Percentiles rank a stretch among this genome's conserved stretches.
Conservation (phyloP, 2,888 invertebrate species). For the Drosophila cyrtoloma region DNA sequence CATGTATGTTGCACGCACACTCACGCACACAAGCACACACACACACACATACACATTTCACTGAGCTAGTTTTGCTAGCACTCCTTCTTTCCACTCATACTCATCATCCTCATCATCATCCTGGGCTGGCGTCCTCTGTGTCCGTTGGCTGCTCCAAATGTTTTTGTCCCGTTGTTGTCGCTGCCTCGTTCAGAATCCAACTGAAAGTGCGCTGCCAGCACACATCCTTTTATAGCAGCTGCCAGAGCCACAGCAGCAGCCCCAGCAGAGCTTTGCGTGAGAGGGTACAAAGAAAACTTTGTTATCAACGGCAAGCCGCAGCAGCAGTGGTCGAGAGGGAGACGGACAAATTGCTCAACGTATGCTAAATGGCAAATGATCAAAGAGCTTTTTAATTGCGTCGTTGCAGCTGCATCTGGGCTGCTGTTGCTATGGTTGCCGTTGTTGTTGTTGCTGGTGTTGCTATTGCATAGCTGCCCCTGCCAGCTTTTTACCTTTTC, state of each 20-base stretch:
- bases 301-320: conserved; percentile 50
- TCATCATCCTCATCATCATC: conserved; percentile 6
- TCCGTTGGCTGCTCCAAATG: conserved; percentile 35
- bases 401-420: conserved; percentile 35
- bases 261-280: conserved; percentile 51
- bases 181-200: conserved; percentile 80
- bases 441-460: neutral
- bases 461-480: conserved; percentile 30
- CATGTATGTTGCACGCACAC: neutral
- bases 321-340: conserved; percentile 16
- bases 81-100: conserved; percentile 43
- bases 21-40: neutral
- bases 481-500: conserved; percentile 57
- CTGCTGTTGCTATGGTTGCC: conserved; percentile 14
- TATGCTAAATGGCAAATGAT: conserved; percentile 63
- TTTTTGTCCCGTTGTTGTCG: conserved; percentile 53
- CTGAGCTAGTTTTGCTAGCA: conserved; percentile 76
- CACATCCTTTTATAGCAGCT: conserved; percentile 74
- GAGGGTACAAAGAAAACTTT: conserved; percentile 49
- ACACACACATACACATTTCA: conserved; percentile 22
- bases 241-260: conserved; percentile 17
- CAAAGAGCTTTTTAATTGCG: conserved; percentile 65
- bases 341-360: conserved; percentile 19
- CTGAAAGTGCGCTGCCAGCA: conserved; percentile 67
- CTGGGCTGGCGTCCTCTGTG: conserved; percentile 38